phyloP scores from a whole-genome alignment of 2,888 invertebrate genomes.

The Tiliacea citrago region DNA sequence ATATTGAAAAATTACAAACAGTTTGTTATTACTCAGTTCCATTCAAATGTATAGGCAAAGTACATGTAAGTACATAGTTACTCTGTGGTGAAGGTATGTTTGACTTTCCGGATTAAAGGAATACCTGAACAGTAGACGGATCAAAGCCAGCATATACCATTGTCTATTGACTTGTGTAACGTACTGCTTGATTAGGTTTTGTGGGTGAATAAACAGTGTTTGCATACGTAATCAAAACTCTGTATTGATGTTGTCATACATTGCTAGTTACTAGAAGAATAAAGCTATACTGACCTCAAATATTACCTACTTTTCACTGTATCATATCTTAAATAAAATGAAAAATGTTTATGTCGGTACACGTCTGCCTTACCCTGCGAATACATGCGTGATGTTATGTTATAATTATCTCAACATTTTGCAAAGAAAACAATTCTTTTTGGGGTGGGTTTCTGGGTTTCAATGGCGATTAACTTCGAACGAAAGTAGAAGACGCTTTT shows the following conservation, averaged over 20 bases:
- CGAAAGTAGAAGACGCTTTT: too few species aligned
- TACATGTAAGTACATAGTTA: not conserved
- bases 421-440: too few species aligned
- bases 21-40: not conserved
- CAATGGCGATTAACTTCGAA: too few species aligned
- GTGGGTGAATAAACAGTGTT: not conserved
- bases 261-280: not conserved
- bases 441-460: too few species aligned
- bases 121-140: not conserved
- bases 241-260: not conserved
- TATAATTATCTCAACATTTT: too few species aligned
- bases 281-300: too few species aligned
- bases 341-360: too few species aligned
- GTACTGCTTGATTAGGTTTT: not conserved
- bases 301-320: too few species aligned
- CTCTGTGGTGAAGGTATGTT: not conserved
- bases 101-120: not conserved
- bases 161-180: not conserved
- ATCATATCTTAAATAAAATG: too few species aligned
- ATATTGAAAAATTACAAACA: too few species aligned
- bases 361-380: too few species aligned
- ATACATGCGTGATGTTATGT: too few species aligned
- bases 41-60: not conserved
- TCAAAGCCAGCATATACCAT: not conserved
- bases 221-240: not conserved